phyloP scores from a whole-genome alignment of 2,113 vertebrate species.

The Prinia subflava region DNA sequence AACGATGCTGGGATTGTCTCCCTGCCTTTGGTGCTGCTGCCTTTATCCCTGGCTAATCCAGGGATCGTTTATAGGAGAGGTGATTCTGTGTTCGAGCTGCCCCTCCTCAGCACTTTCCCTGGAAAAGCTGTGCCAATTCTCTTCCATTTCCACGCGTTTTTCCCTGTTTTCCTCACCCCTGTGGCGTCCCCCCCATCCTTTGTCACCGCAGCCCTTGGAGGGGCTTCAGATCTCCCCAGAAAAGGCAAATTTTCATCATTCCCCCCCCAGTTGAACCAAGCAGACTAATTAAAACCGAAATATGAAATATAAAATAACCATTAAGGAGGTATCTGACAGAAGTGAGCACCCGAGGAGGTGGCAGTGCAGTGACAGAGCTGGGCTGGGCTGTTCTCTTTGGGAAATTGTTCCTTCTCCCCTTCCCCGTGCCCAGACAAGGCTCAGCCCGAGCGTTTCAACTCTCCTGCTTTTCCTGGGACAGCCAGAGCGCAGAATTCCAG shows the following conservation, averaged over 20 bases:
- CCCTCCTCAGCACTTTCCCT: neutral
- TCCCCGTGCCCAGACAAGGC: no score
- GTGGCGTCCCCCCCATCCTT: neutral
- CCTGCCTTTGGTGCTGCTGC: neutral
- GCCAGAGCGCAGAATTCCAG: no score
- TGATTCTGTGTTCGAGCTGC: fast-evolving
- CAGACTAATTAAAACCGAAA: neutral
- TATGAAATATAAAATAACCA: no score
- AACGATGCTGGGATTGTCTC: neutral
- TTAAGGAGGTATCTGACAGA: neutral
- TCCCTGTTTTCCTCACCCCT: fast-evolving
- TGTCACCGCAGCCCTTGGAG: neutral
- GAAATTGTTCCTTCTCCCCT: no score
- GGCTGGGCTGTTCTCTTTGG: neutral
- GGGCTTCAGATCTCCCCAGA: neutral
- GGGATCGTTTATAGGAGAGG: fast-evolving
- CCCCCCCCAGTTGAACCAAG: fast-evolving
- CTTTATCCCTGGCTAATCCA: neutral
- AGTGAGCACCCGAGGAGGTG: neutral
- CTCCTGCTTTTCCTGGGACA: no score
- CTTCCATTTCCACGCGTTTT: neutral
- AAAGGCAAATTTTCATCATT: neutral
- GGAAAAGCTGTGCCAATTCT: fast-evolving
- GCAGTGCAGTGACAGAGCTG: neutral
- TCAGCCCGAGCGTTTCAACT: no score